These are phyloP conservation scores for Sinocyclocheilus grahami DNA, from an alignment of 2,113 vertebrate species.

Conservation along the genomic window DNA sequence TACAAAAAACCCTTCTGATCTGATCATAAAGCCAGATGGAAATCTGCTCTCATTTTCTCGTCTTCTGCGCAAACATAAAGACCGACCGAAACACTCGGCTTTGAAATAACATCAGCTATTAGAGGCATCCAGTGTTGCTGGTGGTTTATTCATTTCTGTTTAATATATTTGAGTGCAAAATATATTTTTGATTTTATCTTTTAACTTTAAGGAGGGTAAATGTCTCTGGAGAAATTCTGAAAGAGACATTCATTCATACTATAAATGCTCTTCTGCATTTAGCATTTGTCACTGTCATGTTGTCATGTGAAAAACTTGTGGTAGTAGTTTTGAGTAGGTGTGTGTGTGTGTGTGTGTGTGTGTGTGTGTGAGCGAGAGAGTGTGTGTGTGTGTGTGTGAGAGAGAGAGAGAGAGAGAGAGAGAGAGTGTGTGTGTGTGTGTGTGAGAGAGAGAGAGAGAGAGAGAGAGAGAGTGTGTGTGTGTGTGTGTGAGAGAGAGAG, in stretches of 20 bases:
- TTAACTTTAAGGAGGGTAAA: background rate
- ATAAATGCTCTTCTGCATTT: background rate
- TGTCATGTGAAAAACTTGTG: background rate
- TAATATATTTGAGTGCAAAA: background rate
- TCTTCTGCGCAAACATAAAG: background rate
- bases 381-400: background rate
- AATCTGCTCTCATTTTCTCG: slow-evolving; percentile 15
- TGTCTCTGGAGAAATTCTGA: background rate
- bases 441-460: too few species aligned
- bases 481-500: too few species aligned
- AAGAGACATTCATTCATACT: background rate
- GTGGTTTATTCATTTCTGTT: background rate
- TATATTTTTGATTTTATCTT: background rate
- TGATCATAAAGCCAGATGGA: slow-evolving; percentile 16
- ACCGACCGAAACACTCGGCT: background rate
- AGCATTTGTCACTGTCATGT: background rate
- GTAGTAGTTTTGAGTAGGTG: background rate
- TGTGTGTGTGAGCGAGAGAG: too few species aligned
- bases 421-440: too few species aligned
- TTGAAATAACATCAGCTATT: background rate
- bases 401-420: too few species aligned
- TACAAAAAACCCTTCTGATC: background rate
- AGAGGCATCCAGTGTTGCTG: too few species aligned
- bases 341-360: too few species aligned
- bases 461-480: too few species aligned